A percentile compares a stretch with the other conserved stretches of the same genome.
Conservation (phyloP, 2,888 invertebrate genomes). For the Scotopteryx bipunctaria region DNA sequence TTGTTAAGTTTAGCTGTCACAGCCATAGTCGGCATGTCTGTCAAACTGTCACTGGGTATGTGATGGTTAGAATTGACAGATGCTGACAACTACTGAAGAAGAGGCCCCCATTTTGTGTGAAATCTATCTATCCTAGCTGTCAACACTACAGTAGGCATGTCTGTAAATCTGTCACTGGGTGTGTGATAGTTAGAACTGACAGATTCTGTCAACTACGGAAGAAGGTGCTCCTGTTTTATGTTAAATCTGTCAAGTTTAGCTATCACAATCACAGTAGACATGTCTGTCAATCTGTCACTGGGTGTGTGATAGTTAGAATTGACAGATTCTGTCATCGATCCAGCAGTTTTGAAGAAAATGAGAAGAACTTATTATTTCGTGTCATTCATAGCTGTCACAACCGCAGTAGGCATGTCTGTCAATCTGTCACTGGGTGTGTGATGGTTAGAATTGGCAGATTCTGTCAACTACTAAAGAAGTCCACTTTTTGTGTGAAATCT, state of each 20-base stretch:
- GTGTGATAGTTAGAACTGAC: too few species aligned
- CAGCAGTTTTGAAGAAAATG: too few species aligned
- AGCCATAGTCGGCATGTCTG: constrained; percentile 20
- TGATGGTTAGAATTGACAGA: constrained; percentile 9
- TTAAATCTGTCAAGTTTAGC: neutral
- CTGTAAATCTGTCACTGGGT: too few species aligned
- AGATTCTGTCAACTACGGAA: too few species aligned
- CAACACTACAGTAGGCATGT: constrained; percentile 34
- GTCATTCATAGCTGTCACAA: too few species aligned
- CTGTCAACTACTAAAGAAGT: neutral
- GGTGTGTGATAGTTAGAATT: constrained; percentile 17
- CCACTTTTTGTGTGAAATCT: constrained; percentile 1
- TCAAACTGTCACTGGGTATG: constrained; percentile 31
- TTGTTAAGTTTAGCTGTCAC: constrained; percentile 10
- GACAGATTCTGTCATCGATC: constrained; percentile 1
- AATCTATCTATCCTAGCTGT: constrained; percentile 13
- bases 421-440: too few species aligned
- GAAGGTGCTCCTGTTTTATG: neutral
- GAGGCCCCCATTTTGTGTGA: constrained; percentile 5
- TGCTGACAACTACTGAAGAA: too few species aligned
- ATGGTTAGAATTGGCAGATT: neutral
- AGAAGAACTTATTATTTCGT: too few species aligned
- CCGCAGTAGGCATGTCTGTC: too few species aligned
- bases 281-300: constrained; percentile 28
- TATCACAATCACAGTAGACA: constrained; percentile 26